These are phyloP conservation scores for Sceloporus tristichus DNA, from an alignment of 2,113 vertebrate species.

Conservation along the genomic window DNA sequence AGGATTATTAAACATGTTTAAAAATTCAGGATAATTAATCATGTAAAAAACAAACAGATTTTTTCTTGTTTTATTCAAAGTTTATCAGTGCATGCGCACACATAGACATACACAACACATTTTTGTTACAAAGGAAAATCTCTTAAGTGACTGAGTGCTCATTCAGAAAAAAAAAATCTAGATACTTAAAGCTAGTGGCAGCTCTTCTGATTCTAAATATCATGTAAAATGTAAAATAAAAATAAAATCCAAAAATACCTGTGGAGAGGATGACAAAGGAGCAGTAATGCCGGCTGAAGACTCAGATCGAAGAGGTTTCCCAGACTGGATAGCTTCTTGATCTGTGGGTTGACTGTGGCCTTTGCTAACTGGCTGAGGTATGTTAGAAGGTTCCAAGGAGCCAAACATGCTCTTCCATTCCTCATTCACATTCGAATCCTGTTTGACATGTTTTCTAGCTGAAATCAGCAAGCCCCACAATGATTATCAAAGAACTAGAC, in stretches of 20 bases:
- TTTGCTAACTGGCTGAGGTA: conserved; percentile 80
- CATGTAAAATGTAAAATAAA: not conserved
- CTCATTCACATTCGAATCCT: conserved; percentile 96
- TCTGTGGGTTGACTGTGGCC: conserved; percentile 76
- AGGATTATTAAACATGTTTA: too few species aligned
- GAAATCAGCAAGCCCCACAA: not conserved
- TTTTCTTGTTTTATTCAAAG: not conserved
- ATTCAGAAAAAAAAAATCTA: not conserved
- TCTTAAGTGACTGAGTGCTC: not conserved
- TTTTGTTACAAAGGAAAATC: not conserved
- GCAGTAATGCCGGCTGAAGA: conserved; percentile 80
- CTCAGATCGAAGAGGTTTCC: conserved; percentile 82
- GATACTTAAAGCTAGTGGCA: not conserved
- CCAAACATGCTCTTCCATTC: conserved; percentile 99
- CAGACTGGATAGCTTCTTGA: conserved; percentile 75
- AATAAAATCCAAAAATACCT: conserved; percentile 72
- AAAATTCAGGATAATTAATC: not conserved
- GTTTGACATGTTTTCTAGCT: conserved; percentile 96
- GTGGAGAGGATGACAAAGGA: conserved; percentile 82
- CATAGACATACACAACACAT: not conserved
- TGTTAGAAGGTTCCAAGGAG: conserved; percentile 89
- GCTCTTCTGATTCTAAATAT: not conserved
- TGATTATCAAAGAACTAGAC: not conserved
- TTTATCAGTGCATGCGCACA: not conserved
- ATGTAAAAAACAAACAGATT: not conserved